Percentiles rank a stretch among this genome's conserved stretches.
Evolutionary conservation across 2,113 vertebrate species (phyloP).

Genomic region (Spilogale gracilis): DNA sequence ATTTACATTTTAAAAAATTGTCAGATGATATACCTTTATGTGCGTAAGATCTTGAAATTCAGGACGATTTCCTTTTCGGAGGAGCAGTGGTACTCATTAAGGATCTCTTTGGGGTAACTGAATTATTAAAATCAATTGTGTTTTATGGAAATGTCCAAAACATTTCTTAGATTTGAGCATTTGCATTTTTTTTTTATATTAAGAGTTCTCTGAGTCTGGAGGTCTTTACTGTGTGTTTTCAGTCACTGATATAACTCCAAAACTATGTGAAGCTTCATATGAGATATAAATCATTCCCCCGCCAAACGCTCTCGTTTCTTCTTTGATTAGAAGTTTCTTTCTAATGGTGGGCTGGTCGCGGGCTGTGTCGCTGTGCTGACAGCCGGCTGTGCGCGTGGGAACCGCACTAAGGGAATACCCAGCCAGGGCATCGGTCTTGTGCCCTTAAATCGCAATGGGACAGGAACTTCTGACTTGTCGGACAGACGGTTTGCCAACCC

Average conservation of each 20-base stretch:
- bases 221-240: slow-evolving; percentile 76
- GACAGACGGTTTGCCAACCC: not conserved
- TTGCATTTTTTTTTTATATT: not conserved
- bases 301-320: slow-evolving; percentile 65
- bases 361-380: not conserved
- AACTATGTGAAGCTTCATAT: slow-evolving; percentile 79
- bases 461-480: not conserved
- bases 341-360: not conserved
- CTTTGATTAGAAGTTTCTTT: slow-evolving; percentile 59
- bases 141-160: slow-evolving; percentile 72
- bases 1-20: slow-evolving; percentile 64
- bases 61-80: slow-evolving; percentile 58
- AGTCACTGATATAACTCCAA: slow-evolving; percentile 79
- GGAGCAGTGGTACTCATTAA: slow-evolving; percentile 53
- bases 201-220: slow-evolving; percentile 72
- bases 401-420: not conserved
- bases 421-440: not conserved
- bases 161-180: slow-evolving; percentile 49
- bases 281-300: slow-evolving; percentile 68
- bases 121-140: slow-evolving; percentile 74
- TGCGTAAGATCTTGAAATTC: slow-evolving; percentile 66
- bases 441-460: not conserved
- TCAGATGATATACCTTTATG: slow-evolving; percentile 70
- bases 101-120: slow-evolving; percentile 62
- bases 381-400: not conserved